Conservation (phyloP, 2,113 vertebrate species). For the Dipodomys stephensi region DNA sequence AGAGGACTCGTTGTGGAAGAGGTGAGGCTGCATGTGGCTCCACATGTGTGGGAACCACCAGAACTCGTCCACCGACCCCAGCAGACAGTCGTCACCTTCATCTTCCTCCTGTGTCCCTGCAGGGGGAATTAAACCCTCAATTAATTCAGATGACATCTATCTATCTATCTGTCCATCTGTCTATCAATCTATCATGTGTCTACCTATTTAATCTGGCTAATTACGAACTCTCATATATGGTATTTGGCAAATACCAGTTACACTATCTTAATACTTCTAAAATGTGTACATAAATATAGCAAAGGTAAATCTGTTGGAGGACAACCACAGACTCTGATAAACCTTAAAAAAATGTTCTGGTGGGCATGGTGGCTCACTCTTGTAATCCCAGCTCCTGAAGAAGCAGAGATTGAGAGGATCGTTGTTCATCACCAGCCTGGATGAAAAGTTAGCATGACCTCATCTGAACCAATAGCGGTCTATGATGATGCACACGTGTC, state of each 20-base stretch:
- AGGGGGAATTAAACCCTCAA: neutral
- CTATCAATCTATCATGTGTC: neutral
- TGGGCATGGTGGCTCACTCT: too few species aligned
- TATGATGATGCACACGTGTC: too few species aligned
- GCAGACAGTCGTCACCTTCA: constrained; percentile 93
- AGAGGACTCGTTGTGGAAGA: constrained; percentile 97
- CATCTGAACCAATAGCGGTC: too few species aligned
- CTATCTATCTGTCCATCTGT: neutral
- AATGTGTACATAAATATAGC: neutral
- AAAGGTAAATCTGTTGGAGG: neutral
- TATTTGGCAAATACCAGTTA: neutral
- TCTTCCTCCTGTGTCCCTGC: constrained; percentile 95
- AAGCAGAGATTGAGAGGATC: too few species aligned
- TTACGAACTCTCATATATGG: neutral
- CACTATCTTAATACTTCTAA: neutral
- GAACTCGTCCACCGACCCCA: constrained; percentile 95
- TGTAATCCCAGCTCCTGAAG: too few species aligned
- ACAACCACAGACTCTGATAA: neutral
- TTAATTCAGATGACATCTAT: neutral
- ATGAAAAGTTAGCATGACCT: too few species aligned
- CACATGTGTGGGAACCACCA: constrained; percentile 99
- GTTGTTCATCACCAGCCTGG: too few species aligned
- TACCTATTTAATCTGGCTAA: neutral
- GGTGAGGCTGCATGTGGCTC: constrained; percentile 99
- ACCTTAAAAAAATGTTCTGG: neutral